These are phyloP conservation scores for Drosophila eugracilis DNA, from an alignment of 1,140 invertebrate species.

Conservation along the genomic window DNA sequence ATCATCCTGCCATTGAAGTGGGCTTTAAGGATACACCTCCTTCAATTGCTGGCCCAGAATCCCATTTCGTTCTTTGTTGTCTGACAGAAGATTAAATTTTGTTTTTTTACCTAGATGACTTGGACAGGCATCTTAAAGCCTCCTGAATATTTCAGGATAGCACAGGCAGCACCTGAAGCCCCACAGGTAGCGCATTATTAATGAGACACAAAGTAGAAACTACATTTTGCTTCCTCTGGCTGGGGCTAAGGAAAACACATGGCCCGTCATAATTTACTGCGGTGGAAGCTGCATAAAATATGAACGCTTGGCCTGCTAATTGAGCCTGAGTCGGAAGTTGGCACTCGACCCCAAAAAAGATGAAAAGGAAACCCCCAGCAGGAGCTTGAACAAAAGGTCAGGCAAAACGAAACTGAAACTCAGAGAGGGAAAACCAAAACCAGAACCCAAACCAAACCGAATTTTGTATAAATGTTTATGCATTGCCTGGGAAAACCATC, in stretches of 20 bases:
- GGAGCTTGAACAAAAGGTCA: constrained; percentile 3
- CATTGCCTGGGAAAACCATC: constrained; percentile 65
- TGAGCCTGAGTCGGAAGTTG: constrained; percentile 48
- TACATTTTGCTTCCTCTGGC: constrained; percentile 14
- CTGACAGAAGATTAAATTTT: constrained; percentile 38
- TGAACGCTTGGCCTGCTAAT: constrained; percentile 57
- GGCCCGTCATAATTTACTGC: constrained; percentile 52
- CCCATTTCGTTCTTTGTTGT: constrained; percentile 37
- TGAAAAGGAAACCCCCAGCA: constrained; percentile 45
- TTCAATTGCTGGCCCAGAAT: constrained; percentile 6
- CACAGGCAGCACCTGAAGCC: constrained; percentile 19
- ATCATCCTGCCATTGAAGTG: constrained; percentile 45
- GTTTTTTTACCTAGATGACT: neutral
- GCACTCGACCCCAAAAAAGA: constrained; percentile 39
- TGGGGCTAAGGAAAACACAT: constrained; percentile 26
- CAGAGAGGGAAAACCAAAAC: constrained; percentile 43
- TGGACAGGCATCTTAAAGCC: constrained; percentile 5
- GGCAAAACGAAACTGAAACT: constrained; percentile 47
- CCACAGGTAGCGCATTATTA: constrained; percentile 28
- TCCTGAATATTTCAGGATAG: neutral
- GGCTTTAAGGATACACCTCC: constrained; percentile 13
- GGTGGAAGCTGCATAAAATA: constrained; percentile 52
- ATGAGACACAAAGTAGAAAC: constrained; percentile 32
- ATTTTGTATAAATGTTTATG: constrained; percentile 56
- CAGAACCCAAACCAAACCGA: constrained; percentile 13